A percentile compares a stretch with the other conserved stretches of the same genome.
These are phyloP conservation scores for Pteropus rufus DNA, from an alignment of 2,797 vertebrate genomes.

Conservation along the genomic window DNA sequence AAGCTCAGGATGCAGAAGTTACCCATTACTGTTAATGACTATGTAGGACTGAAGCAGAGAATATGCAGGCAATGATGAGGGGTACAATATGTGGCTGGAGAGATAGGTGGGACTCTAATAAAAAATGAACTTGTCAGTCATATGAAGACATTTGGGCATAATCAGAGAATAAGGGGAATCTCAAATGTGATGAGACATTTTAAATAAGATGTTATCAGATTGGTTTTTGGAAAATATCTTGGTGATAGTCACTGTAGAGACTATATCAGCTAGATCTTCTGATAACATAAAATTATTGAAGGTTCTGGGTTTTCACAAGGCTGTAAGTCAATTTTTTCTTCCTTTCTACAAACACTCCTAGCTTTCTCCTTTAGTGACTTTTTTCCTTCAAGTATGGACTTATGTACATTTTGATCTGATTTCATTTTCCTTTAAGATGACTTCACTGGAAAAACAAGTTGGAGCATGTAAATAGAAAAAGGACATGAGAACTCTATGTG, in stretches of 20 bases:
- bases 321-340: background rate
- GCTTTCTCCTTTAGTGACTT: background rate
- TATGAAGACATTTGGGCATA: background rate
- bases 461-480: background rate
- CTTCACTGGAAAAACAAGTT: background rate
- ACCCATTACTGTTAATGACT: background rate
- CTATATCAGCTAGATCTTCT: background rate
- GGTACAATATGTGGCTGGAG: background rate
- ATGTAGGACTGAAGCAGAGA: background rate
- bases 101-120: background rate
- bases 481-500: background rate
- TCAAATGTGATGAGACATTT: conserved; percentile 12
- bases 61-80: background rate
- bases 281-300: background rate
- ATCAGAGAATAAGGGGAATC: background rate
- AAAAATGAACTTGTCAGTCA: background rate
- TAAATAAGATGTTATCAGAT: background rate
- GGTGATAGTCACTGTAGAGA: background rate
- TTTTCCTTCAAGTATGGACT: background rate
- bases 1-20: background rate
- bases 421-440: background rate
- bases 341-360: background rate
- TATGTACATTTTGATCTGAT: background rate
- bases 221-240: background rate
- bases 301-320: background rate